Conservation (phyloP, 2,888 invertebrate genomes). For the Rhagophthalmus giganteus region DNA sequence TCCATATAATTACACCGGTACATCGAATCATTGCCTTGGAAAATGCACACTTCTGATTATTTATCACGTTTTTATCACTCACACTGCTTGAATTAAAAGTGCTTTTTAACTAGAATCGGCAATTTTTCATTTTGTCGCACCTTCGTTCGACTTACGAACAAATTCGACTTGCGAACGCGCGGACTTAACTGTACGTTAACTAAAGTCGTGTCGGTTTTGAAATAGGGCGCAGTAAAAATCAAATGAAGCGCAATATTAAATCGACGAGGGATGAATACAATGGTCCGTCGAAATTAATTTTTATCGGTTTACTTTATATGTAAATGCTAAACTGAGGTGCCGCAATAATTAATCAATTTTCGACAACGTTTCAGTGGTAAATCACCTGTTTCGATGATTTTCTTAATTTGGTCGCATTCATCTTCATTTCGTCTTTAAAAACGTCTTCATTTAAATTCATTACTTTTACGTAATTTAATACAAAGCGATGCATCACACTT, state of each 20-base stretch:
- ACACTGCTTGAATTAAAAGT: too few species aligned
- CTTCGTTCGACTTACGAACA: too few species aligned
- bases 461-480: constrained; percentile 22
- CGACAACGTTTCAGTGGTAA: neutral
- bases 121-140: too few species aligned
- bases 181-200: neutral
- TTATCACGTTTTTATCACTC: too few species aligned
- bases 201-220: neutral
- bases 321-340: too few species aligned
- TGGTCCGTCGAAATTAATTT: neutral
- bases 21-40: too few species aligned
- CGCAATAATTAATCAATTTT: neutral
- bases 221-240: too few species aligned
- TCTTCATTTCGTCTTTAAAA: neutral
- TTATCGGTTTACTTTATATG: neutral
- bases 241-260: neutral
- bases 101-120: too few species aligned
- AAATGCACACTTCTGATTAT: too few species aligned
- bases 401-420: neutral
- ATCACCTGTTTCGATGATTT: neutral
- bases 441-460: constrained; percentile 15
- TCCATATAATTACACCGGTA: too few species aligned
- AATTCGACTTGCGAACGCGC: too few species aligned
- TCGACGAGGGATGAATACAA: neutral
- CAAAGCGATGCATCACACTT: constrained; percentile 27